Base-by-base conservation (phyloP, 2,797 vertebrate species). In the Cygnus olor region DNA sequence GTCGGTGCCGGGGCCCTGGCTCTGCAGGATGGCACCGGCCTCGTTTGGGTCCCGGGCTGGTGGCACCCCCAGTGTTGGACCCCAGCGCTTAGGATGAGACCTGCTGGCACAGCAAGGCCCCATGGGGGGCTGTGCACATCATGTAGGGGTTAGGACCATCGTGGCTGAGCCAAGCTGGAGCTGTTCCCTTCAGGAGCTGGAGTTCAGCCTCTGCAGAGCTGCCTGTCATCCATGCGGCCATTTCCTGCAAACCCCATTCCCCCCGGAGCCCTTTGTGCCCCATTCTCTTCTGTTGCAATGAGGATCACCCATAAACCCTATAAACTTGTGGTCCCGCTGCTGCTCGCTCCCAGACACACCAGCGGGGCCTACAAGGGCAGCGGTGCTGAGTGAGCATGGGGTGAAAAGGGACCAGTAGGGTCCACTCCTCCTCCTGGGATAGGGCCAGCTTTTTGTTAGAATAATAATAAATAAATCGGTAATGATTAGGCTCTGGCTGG, bases 251-350 rank as follows among this genome's bases (percentile, higher is more conserved):
- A 5, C 15, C 27, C 38, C 27, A 1, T 15, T 49, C 13, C 88
- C 51, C 51, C 45, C 51, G 19, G 47, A 56, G 84, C 34, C 10
- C 38, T 58, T 60, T 74, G 56, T 51, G 27, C 73, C 53, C 12
- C 14, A 38, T 13, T 8, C 21, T 64, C 24, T 81, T 49, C 30
- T 3, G 0, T 16, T 47, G 71, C 54, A 45, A 1, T 13, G 58
- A 47, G 25, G 40, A 20, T 81, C 42, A 22, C n/a, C 70, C 1
- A 0, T 49, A n/a, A 60, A 61, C 19, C 70, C 1, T 38, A 0
- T 61, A 61, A 30, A 30, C 36, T 34, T 0, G 0, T 53, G 25
- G 64, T 70, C 51, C 64, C 15, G 28, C 51, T 42, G 71, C 83
- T 65, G 38, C 83, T 65, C 25, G 53, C 10, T 71, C 40, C 40